A percentile compares a stretch with the other conserved stretches of the same genome.
Conservation (phyloP, 2,113 vertebrate genomes). For the Xenopus tropicalis region UCB_Xtro_10.0 CM004449.2:79368001-79368500, state of each 20-base stretch:
- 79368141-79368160: not conserved
- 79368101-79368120: not conserved
- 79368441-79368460: not conserved
- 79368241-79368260: not conserved
- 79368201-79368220: not conserved
- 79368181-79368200: not conserved
- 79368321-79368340: not conserved
- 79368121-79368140: not conserved
- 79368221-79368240: not conserved
- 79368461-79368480: not conserved
- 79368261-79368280: not conserved
- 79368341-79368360: not conserved
- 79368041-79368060: not conserved
- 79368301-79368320: not conserved
- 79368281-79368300: not conserved
- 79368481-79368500: not conserved
- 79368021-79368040: not conserved
- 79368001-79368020: not conserved
- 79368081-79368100: not conserved
- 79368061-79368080: not conserved
- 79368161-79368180: not conserved
- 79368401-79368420: not conserved
- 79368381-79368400: not conserved
- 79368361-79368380: not conserved
- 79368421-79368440: not conserved